Percentiles rank a stretch among this genome's conserved stretches.
phyloP scores from a whole-genome alignment of 2,797 vertebrate genomes.

The Octomys mimax region DNA sequence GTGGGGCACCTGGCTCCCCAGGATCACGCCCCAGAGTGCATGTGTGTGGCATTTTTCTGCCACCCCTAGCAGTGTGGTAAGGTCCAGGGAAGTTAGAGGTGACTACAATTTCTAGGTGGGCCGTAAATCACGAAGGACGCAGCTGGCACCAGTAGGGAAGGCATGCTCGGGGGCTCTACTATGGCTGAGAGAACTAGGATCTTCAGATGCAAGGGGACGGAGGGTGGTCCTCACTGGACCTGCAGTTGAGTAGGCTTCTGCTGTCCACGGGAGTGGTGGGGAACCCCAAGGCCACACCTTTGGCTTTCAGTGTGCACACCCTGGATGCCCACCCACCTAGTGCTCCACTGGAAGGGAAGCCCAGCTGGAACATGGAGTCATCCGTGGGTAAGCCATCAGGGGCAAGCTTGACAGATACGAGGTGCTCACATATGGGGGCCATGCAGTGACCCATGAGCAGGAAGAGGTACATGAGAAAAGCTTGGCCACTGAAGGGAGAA shows the following conservation, averaged over 20 bases:
- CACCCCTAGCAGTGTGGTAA: not conserved
- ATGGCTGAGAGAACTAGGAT: not conserved
- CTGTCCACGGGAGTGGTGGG: not conserved
- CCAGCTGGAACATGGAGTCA: not conserved
- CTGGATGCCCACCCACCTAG: not conserved
- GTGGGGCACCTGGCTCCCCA: not conserved
- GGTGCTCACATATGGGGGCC: not conserved
- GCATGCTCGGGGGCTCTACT: not conserved
- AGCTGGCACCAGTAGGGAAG: too few relatives aligned
- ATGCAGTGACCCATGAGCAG: not conserved
- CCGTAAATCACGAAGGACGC: not conserved
- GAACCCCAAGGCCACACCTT: not conserved
- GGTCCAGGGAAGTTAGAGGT: not conserved
- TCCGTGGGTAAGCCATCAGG: not conserved
- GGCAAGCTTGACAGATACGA: not conserved
- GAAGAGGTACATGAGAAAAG: not conserved
- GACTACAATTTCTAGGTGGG: not conserved
- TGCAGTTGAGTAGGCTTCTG: not conserved
- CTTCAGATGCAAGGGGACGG: not conserved
- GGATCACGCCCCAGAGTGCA: not conserved
- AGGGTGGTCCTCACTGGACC: not conserved
- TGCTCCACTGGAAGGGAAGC: not conserved
- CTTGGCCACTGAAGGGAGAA: not conserved
- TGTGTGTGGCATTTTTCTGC: not conserved
- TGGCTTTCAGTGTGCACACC: not conserved